Base-by-base conservation (phyloP, 2,113 vertebrate genomes). In the Erythrolamprus reginae region DNA sequence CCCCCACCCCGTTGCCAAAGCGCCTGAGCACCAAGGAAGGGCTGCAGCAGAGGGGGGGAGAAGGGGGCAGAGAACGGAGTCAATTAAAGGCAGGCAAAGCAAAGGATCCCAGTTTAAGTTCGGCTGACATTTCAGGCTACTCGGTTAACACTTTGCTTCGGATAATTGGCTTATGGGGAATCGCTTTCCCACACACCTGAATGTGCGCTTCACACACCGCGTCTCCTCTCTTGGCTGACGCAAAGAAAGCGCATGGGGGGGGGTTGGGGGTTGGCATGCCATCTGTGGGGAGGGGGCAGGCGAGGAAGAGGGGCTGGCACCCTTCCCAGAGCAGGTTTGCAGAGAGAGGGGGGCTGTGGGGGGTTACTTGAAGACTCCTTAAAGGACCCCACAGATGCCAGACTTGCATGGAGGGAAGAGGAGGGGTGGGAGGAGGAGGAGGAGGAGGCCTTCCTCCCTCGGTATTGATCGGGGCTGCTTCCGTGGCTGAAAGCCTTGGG, bases 91-190 rank as follows among this genome's bases (percentile, higher is more conserved):
- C 92, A 86, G 2, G 19, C 90, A 90, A 94, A 93, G 84, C 92
- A 56, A 90, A 90, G 87, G 92, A 94, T 95, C 8, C 33, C 93
- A 24, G 91, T 95, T 96, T 94, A 96, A 94, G 94, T 91, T 92
- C 94, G 92, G 95, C 94, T 96, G 95, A 95, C 95, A 95, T 90
- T 94, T 96, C 96, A 95, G 93, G 94, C 51, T 94, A 95, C 95
- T 94, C 95, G 95, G 91, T 94, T 94, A 96, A 96, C 95, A 89
- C 95, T 95, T 97, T 96, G 94, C 97, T 96, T 96, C 93, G 96
- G 95, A 93, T 96, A 96, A 95, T 92, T 96, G 97, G 94, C 96
- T 97, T 91, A 92, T 92, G 13, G 94, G 94, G 94, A 96, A 96
- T 93, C 91, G 38, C 0, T 82, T 51, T 96, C 82, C 91, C 1